Evolutionary conservation across 2,113 vertebrate genomes (phyloP).

Genomic region (Neolamprologus kungweensis): DNA sequence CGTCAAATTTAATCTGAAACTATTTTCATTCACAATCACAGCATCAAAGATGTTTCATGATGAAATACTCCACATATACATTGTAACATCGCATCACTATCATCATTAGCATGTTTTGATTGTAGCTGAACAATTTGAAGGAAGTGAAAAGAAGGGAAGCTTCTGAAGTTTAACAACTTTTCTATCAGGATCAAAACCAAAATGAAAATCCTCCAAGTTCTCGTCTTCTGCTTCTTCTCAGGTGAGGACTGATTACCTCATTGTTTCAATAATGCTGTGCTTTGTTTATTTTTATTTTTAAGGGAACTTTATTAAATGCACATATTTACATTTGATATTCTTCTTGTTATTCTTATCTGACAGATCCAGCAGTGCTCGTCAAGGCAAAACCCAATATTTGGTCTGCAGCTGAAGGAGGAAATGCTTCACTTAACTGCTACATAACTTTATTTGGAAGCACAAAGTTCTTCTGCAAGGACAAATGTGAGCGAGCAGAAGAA

Average conservation of each 20-base stretch:
- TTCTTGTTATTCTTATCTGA: not conserved
- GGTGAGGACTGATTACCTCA: not conserved
- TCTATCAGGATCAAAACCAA: not conserved
- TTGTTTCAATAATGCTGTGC: not conserved
- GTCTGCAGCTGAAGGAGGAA: not conserved
- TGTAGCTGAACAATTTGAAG: not conserved
- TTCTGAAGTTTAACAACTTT: not conserved
- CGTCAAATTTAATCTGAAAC: not conserved
- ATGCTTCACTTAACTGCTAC: not conserved
- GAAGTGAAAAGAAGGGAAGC: not conserved
- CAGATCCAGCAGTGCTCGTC: not conserved
- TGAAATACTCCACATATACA: not conserved
- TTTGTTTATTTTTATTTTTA: not conserved
- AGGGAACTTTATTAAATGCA: not conserved
- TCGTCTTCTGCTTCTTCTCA: not conserved
- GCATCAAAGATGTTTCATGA: accelerated
- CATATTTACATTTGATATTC: not conserved
- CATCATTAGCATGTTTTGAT: not conserved
- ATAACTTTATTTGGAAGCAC: not conserved
- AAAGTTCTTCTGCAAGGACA: not conserved
- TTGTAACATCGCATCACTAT: not conserved
- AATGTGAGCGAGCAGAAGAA: not conserved
- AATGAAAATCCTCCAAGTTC: not conserved
- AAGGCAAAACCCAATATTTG: not conserved
- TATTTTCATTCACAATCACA: not conserved